Evolutionary conservation across 2,797 vertebrate species (phyloP).

Genomic region (Remorina albescens): DNA sequence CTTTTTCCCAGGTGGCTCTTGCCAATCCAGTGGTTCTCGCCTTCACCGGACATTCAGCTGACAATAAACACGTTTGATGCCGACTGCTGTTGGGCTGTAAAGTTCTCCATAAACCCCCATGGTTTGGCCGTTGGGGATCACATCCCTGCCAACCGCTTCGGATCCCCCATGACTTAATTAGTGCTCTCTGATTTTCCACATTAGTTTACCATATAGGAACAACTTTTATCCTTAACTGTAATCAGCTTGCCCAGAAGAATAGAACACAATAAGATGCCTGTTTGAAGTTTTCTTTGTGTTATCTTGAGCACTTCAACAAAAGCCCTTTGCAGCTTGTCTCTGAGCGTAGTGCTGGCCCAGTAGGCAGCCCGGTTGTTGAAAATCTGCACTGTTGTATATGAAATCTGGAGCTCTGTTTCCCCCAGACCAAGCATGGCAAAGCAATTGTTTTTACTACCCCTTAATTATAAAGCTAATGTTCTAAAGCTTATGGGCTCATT

Average conservation of each 20-base stretch:
- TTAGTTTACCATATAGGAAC: conserved; percentile 85
- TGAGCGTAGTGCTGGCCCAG: conserved; percentile 49
- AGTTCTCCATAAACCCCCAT: conserved; percentile 69
- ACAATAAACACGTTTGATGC: conserved; percentile 82
- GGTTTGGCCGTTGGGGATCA: conserved; percentile 75
- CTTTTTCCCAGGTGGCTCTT: conserved; percentile 63
- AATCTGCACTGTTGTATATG: conserved; percentile 59
- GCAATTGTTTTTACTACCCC: conserved; percentile 65
- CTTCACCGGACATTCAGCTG: conserved; percentile 77
- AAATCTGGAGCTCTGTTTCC: conserved; percentile 65
- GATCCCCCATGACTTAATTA: conserved; percentile 86
- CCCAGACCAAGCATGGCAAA: conserved; percentile 45
- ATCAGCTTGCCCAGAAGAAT: conserved; percentile 84
- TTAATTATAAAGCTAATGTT: conserved; percentile 62
- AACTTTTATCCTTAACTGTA: conserved; percentile 85
- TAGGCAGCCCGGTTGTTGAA: conserved; percentile 53
- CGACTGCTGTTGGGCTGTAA: conserved; percentile 73
- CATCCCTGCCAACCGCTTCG: conserved; percentile 67
- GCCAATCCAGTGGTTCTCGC: conserved; percentile 71
- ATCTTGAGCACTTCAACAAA: conserved; percentile 76
- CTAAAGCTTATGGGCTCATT: conserved; percentile 48
- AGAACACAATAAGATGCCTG: conserved; percentile 75
- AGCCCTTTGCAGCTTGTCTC: conserved; percentile 71
- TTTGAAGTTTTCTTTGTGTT: conserved; percentile 83
- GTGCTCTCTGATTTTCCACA: conserved; percentile 81